phyloP scores from a whole-genome alignment of 2,797 vertebrate species.

The Falco naumanni region DNA sequence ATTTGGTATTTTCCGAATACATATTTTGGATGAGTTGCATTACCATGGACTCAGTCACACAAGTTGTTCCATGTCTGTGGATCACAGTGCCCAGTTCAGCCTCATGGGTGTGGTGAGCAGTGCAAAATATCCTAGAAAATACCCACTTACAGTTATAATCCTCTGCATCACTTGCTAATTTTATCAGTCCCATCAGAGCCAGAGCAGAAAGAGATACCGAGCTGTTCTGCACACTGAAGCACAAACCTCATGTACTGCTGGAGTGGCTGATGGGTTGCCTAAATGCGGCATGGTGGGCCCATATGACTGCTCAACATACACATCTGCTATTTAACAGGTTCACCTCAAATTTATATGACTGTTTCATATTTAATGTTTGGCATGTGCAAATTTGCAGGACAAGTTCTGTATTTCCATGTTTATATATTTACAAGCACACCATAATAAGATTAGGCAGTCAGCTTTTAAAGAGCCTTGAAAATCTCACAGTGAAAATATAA shows the following conservation, averaged over 20 bases:
- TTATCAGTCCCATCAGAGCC: background rate
- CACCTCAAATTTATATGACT: background rate
- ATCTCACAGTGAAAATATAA: background rate
- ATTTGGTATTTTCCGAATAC: background rate
- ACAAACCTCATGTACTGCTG: background rate
- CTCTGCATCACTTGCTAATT: background rate
- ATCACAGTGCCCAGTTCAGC: background rate
- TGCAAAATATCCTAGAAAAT: background rate
- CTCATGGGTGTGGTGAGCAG: background rate
- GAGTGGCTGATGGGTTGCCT: background rate
- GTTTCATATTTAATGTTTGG: background rate
- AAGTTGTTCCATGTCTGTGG: background rate
- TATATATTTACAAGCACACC: background rate
- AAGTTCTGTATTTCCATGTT: background rate
- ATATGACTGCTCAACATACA: background rate
- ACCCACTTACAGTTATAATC: background rate
- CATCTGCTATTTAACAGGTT: background rate
- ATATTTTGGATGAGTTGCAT: background rate
- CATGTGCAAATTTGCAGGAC: background rate
- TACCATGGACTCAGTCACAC: background rate
- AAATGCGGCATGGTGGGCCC: fast-evolving
- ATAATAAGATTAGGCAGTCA: background rate
- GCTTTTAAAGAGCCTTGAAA: background rate
- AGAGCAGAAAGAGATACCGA: background rate
- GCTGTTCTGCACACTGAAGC: background rate